A percentile compares a stretch with the other conserved stretches of the same genome.
phyloP scores from a whole-genome alignment of 2,797 vertebrate species.

The Phataginus tricuspis region DNA sequence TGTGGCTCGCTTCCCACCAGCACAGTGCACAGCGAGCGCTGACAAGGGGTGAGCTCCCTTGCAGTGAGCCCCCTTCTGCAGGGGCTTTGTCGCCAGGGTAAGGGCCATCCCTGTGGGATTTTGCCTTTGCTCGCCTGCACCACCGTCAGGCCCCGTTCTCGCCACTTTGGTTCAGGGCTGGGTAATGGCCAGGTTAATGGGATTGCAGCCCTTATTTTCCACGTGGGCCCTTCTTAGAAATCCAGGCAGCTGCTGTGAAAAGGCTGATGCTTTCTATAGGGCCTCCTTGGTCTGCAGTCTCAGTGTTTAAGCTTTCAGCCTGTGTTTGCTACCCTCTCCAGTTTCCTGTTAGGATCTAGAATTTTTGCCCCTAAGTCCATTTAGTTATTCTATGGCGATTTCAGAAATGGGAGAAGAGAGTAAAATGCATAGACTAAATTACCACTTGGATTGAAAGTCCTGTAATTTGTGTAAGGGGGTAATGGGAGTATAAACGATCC shows the following conservation, averaged over 20 bases:
- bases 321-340: not conserved
- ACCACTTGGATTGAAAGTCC: not conserved
- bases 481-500: not conserved
- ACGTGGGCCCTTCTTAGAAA: not conserved
- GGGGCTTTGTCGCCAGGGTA: fast-evolving
- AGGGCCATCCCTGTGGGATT: not conserved
- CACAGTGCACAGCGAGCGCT: not conserved
- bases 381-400: not conserved
- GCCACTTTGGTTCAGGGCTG: not conserved
- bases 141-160: not conserved
- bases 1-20: not conserved
- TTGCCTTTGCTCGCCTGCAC: not conserved
- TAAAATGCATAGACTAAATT: not conserved
- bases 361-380: not conserved
- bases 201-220: not conserved
- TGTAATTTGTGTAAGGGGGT: not conserved
- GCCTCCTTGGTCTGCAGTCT: not conserved
- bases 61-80: not conserved
- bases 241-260: not conserved
- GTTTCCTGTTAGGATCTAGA: not conserved
- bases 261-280: not conserved
- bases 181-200: not conserved
- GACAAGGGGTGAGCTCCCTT: not conserved
- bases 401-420: not conserved
- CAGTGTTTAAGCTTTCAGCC: not conserved